phyloP scores from a whole-genome alignment of 2,888 invertebrate species.

The Acanthosepion pharaonis region DNA sequence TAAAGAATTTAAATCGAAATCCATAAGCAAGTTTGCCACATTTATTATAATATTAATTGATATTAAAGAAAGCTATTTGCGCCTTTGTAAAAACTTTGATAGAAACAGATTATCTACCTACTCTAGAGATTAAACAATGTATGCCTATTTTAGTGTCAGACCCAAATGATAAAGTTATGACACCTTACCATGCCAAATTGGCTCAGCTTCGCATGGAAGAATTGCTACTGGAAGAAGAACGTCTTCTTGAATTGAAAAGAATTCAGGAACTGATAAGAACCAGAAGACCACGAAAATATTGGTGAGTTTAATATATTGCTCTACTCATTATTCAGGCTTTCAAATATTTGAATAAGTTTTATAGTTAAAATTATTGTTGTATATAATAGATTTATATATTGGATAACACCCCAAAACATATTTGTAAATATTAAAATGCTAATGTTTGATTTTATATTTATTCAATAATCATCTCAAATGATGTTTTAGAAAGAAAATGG shows the following conservation, averaged over 20 bases:
- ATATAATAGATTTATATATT: no score
- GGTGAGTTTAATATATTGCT: not conserved
- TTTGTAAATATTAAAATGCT: no score
- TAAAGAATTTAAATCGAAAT: no score
- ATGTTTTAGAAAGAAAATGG: no score
- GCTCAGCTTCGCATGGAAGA: constrained; percentile 18
- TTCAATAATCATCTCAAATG: no score
- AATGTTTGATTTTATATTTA: no score
- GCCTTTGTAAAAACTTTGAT: no score
- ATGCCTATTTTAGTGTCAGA: not conserved
- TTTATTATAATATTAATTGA: no score
- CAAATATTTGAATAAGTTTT: not conserved
- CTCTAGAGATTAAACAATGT: not conserved
- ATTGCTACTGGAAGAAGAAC: not conserved
- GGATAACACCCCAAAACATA: no score
- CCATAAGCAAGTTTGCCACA: no score
- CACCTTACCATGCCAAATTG: not conserved
- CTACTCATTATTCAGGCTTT: not conserved
- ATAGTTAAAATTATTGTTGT: not conserved
- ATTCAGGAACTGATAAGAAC: not conserved
- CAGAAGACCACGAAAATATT: not conserved
- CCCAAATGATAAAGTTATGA: not conserved
- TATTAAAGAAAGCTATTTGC: no score
- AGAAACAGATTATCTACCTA: no score
- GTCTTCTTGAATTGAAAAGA: constrained; percentile 8